Evolutionary conservation across 2,888 invertebrate species (phyloP), one percentile per base, ranked within the genome.

Genomic region (Phragmatobia fuliginosa): DNA sequence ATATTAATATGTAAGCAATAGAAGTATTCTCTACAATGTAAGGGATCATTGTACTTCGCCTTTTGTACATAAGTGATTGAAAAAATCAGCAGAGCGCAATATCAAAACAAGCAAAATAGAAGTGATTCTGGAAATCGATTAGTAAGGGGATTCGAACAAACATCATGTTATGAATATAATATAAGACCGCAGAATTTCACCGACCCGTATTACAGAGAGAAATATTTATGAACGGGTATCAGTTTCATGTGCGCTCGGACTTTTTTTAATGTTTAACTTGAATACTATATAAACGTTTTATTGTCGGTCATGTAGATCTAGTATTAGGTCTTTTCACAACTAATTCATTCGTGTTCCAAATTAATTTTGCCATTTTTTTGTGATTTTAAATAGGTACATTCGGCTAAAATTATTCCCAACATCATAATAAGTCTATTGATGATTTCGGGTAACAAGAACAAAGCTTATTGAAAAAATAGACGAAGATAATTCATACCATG

Each of bases 81-180:
- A 62, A 68, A 70, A 33, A 45, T 56, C 68, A 33, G 36, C 28
- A 38, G 33, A 52, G 68, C 36, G 59, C 56, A 65, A 72, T 62
- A 63, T 60, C 32, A 77, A 11, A 77, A 68, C 64, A 73, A 68
- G 52, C 41, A 63, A 65, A 11, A 59, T 45, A 41, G 8, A 67
- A 73, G 60, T 69, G 63, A 71, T 74, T 76, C 62, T 25, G 28
- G 32, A 49, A 75, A 72, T 66, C 70, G 58, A 70, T 74, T 62
- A n/a, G 31, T 75, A 71, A 67, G 75, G 71, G 71, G 68, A 72
- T 80, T 71, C 68, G 60, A 63, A 70, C 60, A 72, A 76, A 73
- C 71, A 68, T 66, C 62, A 71, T 52, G 72, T 36, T 62, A 76
- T 76, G 60, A 74, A 77, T 79, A 72, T 74, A 77, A 52, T 70